These are phyloP conservation scores for Scomber japonicus DNA, from an alignment of 2,113 vertebrate species.

Conservation along the genomic window DNA sequence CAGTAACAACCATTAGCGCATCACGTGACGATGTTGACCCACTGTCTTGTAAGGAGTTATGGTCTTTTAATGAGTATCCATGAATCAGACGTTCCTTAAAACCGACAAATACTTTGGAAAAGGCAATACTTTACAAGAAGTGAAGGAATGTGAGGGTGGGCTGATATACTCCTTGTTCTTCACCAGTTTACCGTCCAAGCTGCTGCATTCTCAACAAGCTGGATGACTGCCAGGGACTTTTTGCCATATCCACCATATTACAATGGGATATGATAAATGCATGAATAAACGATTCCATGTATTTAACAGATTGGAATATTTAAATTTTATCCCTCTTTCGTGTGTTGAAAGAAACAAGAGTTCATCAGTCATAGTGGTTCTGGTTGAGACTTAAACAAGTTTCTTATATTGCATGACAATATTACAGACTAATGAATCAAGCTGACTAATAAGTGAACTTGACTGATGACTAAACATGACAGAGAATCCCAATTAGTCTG, in stretches of 20 bases:
- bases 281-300: conserved; percentile 8
- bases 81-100: too few relatives aligned
- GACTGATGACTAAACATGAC: too few relatives aligned
- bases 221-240: conserved; percentile 17
- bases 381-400: not conserved
- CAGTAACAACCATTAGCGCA: too few relatives aligned
- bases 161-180: not conserved
- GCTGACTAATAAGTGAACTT: too few relatives aligned
- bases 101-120: too few relatives aligned
- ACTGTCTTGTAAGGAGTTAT: too few relatives aligned
- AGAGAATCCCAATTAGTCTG: too few relatives aligned
- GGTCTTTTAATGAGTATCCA: too few relatives aligned
- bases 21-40: too few relatives aligned
- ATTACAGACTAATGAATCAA: too few relatives aligned
- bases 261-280: not conserved
- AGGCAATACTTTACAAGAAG: too few relatives aligned
- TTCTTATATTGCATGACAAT: not conserved
- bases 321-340: not conserved
- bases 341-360: not conserved
- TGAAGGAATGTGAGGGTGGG: too few relatives aligned
- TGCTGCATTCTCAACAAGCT: not conserved
- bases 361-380: not conserved
- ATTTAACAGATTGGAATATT: not conserved
- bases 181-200: not conserved
- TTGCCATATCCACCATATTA: not conserved